Percentiles rank a stretch among this genome's conserved stretches.
phyloP scores from a whole-genome alignment of 2,888 invertebrate species.

The Drosophila testacea region DNA sequence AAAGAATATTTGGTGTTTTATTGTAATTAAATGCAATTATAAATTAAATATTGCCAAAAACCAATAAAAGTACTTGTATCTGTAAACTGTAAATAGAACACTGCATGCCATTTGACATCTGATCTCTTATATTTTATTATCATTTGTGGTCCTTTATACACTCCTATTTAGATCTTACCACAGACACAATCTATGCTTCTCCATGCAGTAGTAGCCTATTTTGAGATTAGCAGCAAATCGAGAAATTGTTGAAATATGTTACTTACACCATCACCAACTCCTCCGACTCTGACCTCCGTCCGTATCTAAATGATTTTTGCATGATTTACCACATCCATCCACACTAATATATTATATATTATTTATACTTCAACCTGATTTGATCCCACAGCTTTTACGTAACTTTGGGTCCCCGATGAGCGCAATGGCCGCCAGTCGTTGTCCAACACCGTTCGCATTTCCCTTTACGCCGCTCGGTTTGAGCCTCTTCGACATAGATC shows the following conservation, averaged over 20 bases:
- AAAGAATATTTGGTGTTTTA: neutral
- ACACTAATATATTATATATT: neutral
- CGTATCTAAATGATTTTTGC: conserved; percentile 2
- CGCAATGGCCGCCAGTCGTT: conserved; percentile 75
- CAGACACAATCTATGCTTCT: conserved; percentile 1
- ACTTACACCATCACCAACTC: conserved; percentile 11
- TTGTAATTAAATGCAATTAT: neutral
- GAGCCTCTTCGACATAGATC: conserved; percentile 85
- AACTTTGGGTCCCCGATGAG: conserved; percentile 75
- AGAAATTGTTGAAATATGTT: neutral
- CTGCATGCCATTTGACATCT: conserved; percentile 28
- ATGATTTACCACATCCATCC: conserved; percentile 2
- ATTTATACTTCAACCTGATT: neutral
- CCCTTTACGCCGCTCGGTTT: conserved; percentile 86
- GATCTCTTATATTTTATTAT: neutral
- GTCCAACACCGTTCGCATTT: conserved; percentile 87
- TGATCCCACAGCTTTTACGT: conserved; percentile 70
- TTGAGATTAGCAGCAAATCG: conserved; percentile 20
- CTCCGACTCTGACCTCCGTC: neutral
- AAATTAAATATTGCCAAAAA: neutral
- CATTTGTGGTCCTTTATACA: neutral
- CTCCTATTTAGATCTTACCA: conserved; percentile 3
- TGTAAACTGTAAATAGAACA: conserved; percentile 23
- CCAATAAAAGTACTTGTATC: conserved; percentile 17
- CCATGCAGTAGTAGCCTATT: conserved; percentile 4